phyloP scores from a whole-genome alignment of 2,113 vertebrate species.

The Stigmatopora argus region DNA sequence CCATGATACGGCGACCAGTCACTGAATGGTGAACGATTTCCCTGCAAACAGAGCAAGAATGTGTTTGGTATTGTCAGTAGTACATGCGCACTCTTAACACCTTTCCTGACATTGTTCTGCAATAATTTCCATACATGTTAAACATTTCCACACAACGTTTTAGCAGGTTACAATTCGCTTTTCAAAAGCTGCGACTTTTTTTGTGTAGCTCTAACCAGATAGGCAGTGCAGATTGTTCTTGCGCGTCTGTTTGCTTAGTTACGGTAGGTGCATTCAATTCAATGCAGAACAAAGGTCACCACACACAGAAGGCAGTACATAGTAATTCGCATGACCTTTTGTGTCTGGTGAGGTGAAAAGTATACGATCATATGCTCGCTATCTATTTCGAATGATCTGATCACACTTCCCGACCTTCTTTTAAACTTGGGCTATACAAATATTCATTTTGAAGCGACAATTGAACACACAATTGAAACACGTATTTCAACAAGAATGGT shows the following conservation, averaged over 20 bases:
- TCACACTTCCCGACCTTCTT: neutral
- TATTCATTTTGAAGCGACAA: too few relatives aligned
- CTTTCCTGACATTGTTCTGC: neutral
- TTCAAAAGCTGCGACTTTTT: neutral
- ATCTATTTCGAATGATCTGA: neutral
- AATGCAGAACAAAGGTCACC: slow-evolving; percentile 1
- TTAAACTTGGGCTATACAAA: too few relatives aligned
- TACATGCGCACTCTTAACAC: neutral
- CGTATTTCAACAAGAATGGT: too few relatives aligned
- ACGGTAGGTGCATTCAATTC: neutral
- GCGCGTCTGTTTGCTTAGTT: neutral
- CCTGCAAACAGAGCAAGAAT: neutral
- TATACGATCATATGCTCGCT: neutral
- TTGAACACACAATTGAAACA: too few relatives aligned
- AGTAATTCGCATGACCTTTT: neutral
- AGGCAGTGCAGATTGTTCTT: neutral
- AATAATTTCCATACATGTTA: neutral
- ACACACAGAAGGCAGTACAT: neutral
- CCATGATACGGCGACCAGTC: neutral
- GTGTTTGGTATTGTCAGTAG: neutral
- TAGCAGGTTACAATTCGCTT: neutral
- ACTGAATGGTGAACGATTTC: neutral
- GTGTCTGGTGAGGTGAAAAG: neutral
- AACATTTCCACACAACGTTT: neutral
- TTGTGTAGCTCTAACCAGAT: neutral